Base-by-base conservation (phyloP, 2,113 vertebrate genomes). In the Oostethus manadensis region DNA sequence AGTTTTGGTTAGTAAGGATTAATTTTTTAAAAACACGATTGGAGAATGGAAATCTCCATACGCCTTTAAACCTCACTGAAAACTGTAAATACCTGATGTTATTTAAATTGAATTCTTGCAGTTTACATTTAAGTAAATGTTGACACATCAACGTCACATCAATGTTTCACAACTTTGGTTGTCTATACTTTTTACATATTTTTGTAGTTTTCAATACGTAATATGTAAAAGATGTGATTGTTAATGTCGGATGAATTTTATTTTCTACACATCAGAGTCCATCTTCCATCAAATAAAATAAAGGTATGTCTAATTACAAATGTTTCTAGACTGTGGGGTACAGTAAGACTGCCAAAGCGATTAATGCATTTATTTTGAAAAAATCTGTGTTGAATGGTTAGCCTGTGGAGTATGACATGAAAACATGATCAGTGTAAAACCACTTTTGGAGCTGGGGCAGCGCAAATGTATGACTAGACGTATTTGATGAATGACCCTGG, bases 191-290 rank as follows among this genome's bases (percentile, higher is more conserved):
- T 45, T 65, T 20, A 33, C 29, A 33, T 33, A 33, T 33, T 58
- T 13, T 44, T 46, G 6, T 20, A 45, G 22, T 53, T 17, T 23
- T 18, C 43, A 35, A 10, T 13, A 35, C 64, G 56, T 44, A 64
- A 64, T 56, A 68, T 70, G 68, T 58, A 20, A 50, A 9, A 10
- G 7, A 50, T 18, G 17, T 48, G 58, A 54, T 21, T 59, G 3
- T 26, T 33, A 33, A 33, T 33, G 29, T 33, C 29, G 8, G 29
- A 33, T 33, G 29, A 33, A 7, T 8, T 7, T 7, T 1, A 33
- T 33, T 33, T 33, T 33, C 29, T 33, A 33, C 29, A 33, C 29
- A 26, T 26, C 23, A 26, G 29, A 33, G 22, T 23, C 40, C 20
- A 44, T 43, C 16, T 57, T 33, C 5, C 29, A 33, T 33, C 29